Percentiles rank a stretch among this genome's conserved stretches.
Evolutionary conservation across 30 jellyfish, hydroid and myxozoan species (phyloP).

Genomic region (Pelagia noctiluca): DNA sequence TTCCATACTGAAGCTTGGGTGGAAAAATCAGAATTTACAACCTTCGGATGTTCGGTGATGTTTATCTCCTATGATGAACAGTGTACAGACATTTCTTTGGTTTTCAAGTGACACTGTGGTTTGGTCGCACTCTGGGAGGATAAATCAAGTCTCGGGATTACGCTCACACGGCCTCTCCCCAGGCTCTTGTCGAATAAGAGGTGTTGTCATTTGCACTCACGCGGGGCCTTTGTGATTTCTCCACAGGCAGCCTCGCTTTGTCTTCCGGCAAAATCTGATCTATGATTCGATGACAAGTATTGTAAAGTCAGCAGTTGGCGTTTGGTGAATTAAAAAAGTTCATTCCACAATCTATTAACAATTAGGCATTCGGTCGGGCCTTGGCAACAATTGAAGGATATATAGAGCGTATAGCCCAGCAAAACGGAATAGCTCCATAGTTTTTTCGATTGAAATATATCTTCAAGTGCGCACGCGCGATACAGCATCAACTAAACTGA

Average conservation of each 20-base stretch:
- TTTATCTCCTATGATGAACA: constrained; percentile 45
- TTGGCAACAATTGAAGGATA: too few relatives aligned
- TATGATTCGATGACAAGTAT: constrained; percentile 79
- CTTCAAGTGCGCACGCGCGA: too few relatives aligned
- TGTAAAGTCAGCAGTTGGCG: constrained; percentile 27
- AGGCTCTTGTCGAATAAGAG: too few relatives aligned
- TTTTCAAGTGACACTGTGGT: constrained; percentile 38
- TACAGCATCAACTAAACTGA: too few relatives aligned
- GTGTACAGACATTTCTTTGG: constrained; percentile 36
- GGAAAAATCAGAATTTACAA: constrained; percentile 48
- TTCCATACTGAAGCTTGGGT: not conserved
- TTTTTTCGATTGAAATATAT: too few relatives aligned
- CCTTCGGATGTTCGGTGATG: constrained; percentile 41
- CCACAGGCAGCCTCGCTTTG: constrained; percentile 69
- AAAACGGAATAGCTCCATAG: too few relatives aligned
- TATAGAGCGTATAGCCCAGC: too few relatives aligned
- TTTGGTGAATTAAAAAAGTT: constrained; percentile 30
- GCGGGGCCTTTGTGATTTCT: constrained; percentile 59
- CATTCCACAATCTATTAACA: constrained; percentile 25
- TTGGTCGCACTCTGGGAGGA: constrained; percentile 52
- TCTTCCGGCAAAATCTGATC: constrained; percentile 78
- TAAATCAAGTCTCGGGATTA: constrained; percentile 50
- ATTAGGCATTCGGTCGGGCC: not conserved
- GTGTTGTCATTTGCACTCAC: constrained; percentile 78
- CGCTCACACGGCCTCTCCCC: constrained; percentile 59